Evolutionary conservation across 2,797 vertebrate genomes (phyloP), one percentile per base, ranked within the genome.

Genomic region (Epinephelus malabaricus): DNA sequence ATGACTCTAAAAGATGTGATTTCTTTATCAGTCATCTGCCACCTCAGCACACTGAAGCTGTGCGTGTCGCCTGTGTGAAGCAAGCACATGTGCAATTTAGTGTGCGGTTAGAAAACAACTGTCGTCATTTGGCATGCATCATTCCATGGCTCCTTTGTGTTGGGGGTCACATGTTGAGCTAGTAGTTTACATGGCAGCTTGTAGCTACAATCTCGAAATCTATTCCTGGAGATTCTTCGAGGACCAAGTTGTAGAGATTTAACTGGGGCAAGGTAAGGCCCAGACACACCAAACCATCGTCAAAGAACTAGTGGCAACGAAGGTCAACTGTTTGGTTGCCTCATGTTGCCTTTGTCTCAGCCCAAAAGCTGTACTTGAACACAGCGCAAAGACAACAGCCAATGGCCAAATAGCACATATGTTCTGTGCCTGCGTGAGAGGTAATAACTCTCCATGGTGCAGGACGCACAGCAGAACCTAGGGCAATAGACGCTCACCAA

Each of bases 31-130:
- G 30, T 38, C 46, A 49, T 76, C 40, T 3, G 1, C 58, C 23
- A 38, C 30, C 30, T 68, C 51, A 7, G 59, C 27, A 15, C 67
- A 59, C 38, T n/a, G 46, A 59, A 75, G 65, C 69, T 17, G 38
- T 55, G 38, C 10, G 21, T 23, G 58, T 40, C 15, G 73, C 40
- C 30, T 43, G 45, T 69, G 19, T 62, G 49, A 60, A 77, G 58
- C 49, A 11, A 2, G 3, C 38, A 38, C 40, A 3, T 49, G 55
- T 38, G 11, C 27, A 46, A 51, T 59, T 49, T 30, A 59, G 45
- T 54, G 56, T 68, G 61, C 27, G 40, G 66, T 60, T 23, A 25
- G 54, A 40, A 43, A 62, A 21, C 15, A 21, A 25, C 45, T 27
- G 30, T 40, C 50, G 45, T 73, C 50, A 19, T 19, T 53, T 23